A percentile compares a stretch with the other conserved stretches of the same genome.
Evolutionary conservation across 2,113 vertebrate species (phyloP).

Genomic region (Amia ocellicauda): DNA sequence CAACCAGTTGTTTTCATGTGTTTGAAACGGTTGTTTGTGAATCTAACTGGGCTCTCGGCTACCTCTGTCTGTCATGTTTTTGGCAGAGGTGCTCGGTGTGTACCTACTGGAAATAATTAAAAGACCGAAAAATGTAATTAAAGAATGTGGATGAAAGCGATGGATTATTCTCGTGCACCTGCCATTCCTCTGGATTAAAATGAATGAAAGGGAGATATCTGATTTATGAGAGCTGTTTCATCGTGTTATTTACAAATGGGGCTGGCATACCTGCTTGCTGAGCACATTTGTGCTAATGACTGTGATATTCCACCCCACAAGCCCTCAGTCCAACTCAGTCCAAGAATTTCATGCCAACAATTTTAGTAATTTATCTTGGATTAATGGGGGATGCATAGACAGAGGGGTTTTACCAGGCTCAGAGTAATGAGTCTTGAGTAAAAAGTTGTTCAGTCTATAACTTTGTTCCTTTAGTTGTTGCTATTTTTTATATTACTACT

Average conservation of each 20-base stretch:
- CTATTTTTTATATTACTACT: no score
- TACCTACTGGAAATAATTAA: slow-evolving; percentile 39
- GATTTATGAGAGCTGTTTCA: neutral
- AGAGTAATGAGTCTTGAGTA: slow-evolving; percentile 13
- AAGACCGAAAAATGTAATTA: slow-evolving; percentile 55
- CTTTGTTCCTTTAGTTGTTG: no score
- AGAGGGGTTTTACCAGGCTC: neutral
- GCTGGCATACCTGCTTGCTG: neutral
- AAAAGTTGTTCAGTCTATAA: neutral
- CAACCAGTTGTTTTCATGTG: neutral
- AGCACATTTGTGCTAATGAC: neutral
- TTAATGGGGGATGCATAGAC: slow-evolving; percentile 4
- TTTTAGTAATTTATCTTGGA: neutral
- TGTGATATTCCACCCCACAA: neutral
- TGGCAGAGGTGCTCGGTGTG: neutral
- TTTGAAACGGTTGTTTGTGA: neutral
- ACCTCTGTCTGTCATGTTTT: neutral
- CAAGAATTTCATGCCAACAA: no score
- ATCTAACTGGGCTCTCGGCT: neutral
- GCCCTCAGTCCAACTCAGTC: no score
- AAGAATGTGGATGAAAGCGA: slow-evolving; percentile 39
- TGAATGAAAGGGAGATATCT: neutral
- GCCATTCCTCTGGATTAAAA: slow-evolving; percentile 53
- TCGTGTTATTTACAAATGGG: neutral
- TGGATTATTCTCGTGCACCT: slow-evolving; percentile 58